Conservation (phyloP, 2,113 vertebrate genomes). For the Coptodon rendalli region DNA sequence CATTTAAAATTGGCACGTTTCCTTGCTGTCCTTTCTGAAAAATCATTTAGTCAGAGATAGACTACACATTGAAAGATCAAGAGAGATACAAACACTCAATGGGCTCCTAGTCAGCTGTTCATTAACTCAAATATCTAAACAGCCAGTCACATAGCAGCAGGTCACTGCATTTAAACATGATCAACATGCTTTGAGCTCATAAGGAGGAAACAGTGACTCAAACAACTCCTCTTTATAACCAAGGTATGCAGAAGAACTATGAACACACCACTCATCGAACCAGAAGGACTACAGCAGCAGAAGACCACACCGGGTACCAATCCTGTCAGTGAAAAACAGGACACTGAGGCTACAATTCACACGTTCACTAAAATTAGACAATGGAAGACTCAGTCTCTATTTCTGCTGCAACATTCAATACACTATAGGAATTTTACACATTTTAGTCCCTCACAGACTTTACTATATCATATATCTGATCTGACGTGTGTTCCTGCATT, state of each 20-base stretch:
- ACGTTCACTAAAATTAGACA: background rate
- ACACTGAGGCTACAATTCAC: background rate
- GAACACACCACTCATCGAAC: background rate
- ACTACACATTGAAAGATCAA: background rate
- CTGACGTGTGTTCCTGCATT: background rate
- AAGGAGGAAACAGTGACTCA: background rate
- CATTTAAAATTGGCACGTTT: background rate
- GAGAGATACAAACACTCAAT: background rate
- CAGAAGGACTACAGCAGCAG: background rate
- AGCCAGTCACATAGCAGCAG: background rate
- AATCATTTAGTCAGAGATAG: background rate
- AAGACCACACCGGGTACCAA: background rate
- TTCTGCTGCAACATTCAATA: background rate
- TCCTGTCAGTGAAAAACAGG: accelerated
- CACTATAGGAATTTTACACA: background rate
- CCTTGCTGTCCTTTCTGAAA: background rate
- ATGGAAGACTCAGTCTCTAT: accelerated
- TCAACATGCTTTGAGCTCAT: background rate
- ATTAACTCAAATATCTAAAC: background rate
- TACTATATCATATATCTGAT: background rate
- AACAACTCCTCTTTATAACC: background rate
- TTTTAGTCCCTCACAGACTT: accelerated
- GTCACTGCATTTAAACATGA: background rate
- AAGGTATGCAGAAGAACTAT: background rate
- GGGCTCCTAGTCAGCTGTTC: accelerated